Evolutionary conservation across 2,113 vertebrate species (phyloP), one percentile per base, ranked within the genome.

Genomic region (Xiphophorus couchianus): DNA sequence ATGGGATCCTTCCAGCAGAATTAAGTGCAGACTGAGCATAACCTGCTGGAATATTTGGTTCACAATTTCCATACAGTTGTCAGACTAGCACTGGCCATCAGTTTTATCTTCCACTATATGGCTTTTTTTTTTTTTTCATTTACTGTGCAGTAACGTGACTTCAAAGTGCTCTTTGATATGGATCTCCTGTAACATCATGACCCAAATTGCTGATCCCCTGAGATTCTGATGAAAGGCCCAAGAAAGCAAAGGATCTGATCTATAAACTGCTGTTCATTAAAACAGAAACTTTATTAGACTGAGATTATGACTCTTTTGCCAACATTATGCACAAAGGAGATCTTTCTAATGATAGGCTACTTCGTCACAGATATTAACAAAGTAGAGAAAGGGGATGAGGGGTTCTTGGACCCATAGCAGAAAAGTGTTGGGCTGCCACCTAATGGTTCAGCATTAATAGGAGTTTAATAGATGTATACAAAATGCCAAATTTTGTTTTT

Each of bases 151-250:
- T 80, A 68, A 71, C 78, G 81, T 31, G 66, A 87, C 90, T 87
- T 92, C 91, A 91, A 89, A 89, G 89, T 69, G 33, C 25, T 54
- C 86, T 91, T 90, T 91, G 88, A 90, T 89, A 90, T 90, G 78
- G 83, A 88, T 90, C 91, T 89, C 76, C 75, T 76, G 60, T 84
- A 84, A 66, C 86, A 84, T 86, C 84, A 69, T 68, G 31, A 39
- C 79, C 71, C 71, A 83, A 86, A 85, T 74, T 80, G 72, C 37
- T 76, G 73, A 79, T 89, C 87, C 76, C 31, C 33, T 39, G 84
- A 88, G 88, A 86, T 44, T 69, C 29, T 67, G 74, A 83, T 78
- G 78, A 83, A 82, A 84, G 74, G 31, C 64, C 60, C 69, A 33
- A 35, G 76, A 66, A 76, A 81, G 69, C n/a, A 51, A 71, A 28